Evolutionary conservation across 2,797 vertebrate species (phyloP).

Genomic region (Astyanax mexicanus): DNA sequence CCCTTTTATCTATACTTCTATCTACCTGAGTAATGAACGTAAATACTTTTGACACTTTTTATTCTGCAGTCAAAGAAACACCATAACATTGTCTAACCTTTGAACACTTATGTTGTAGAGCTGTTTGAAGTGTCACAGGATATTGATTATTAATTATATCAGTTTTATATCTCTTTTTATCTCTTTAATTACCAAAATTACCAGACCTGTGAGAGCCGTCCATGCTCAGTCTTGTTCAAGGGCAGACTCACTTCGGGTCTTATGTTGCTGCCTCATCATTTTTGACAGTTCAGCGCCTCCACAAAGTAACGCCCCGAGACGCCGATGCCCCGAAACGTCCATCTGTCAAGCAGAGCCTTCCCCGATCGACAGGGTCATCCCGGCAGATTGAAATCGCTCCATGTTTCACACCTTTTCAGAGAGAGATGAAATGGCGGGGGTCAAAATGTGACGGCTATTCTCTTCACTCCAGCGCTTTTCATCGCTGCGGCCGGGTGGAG

Average conservation of each 20-base stretch:
- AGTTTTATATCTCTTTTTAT: not conserved
- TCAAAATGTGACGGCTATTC: constrained; percentile 50
- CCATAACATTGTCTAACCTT: no score
- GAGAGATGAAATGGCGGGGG: constrained; percentile 39
- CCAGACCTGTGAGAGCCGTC: not conserved
- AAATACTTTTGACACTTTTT: no score
- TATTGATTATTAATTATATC: constrained; percentile 10
- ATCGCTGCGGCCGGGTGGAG: not conserved
- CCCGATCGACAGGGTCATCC: constrained; percentile 29
- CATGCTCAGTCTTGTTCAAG: not conserved
- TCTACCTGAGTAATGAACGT: no score
- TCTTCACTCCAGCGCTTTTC: constrained; percentile 40
- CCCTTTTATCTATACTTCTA: no score
- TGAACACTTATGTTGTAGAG: no score
- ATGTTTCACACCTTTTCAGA: constrained; percentile 47
- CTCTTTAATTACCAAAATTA: not conserved
- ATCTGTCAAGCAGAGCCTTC: constrained; percentile 28
- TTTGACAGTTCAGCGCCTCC: constrained; percentile 16
- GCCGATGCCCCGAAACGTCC: constrained; percentile 29
- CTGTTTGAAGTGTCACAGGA: not conserved
- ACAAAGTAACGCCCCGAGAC: constrained; percentile 23
- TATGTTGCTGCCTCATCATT: constrained; percentile 29
- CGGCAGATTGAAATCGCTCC: constrained; percentile 45
- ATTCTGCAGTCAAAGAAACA: no score
- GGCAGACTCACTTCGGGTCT: not conserved